These are phyloP conservation scores for Epirrita christyi DNA, from an alignment of 2,888 invertebrate species.

Conservation along the genomic window DNA sequence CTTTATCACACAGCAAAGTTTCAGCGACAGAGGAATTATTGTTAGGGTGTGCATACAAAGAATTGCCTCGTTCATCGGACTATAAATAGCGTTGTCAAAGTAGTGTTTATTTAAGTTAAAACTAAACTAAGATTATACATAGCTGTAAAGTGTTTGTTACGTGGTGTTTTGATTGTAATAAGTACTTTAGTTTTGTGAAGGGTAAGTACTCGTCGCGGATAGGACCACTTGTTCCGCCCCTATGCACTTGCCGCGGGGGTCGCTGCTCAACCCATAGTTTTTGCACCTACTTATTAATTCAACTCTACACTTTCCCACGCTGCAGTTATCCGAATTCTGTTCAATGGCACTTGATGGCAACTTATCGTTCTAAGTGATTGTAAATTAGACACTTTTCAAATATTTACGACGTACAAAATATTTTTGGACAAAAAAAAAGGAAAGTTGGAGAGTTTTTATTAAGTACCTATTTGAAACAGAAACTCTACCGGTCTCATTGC, in stretches of 20 bases:
- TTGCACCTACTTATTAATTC: constrained; percentile 73
- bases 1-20: too few relatives aligned
- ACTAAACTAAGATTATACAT: not conserved
- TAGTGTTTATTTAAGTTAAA: too few relatives aligned
- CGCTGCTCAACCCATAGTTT: constrained; percentile 67
- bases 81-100: too few relatives aligned
- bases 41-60: too few relatives aligned
- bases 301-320: constrained; percentile 72
- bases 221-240: constrained; percentile 79
- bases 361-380: constrained; percentile 21
- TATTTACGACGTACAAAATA: too few relatives aligned
- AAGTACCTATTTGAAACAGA: too few relatives aligned
- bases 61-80: too few relatives aligned
- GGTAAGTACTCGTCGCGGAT: constrained; percentile 43
- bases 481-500: too few relatives aligned
- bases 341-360: constrained; percentile 45
- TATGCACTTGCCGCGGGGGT: constrained; percentile 79
- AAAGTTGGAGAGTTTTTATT: too few relatives aligned
- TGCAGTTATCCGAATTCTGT: constrained; percentile 58
- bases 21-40: too few relatives aligned
- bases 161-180: constrained; percentile 2
- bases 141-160: constrained; percentile 6
- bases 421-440: too few relatives aligned
- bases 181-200: constrained; percentile 24
- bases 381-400: constrained; percentile 14